Conservation (phyloP, 2,797 vertebrate species). For the Brachyrhaphis roseni region DNA sequence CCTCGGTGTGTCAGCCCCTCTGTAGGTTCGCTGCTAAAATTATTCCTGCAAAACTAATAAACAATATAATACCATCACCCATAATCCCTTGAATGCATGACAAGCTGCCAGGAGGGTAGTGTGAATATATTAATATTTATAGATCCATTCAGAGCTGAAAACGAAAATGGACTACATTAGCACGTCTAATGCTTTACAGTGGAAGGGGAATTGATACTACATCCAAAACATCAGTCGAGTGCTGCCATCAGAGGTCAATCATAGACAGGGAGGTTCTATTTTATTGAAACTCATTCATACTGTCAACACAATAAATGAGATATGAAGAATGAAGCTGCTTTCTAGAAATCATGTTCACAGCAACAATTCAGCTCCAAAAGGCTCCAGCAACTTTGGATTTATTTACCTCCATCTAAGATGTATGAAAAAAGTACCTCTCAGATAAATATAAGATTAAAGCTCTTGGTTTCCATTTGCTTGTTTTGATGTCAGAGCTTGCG, state of each 20-base stretch:
- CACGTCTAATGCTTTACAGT: constrained; percentile 74
- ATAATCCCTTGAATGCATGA: constrained; percentile 52
- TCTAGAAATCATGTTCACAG: not conserved
- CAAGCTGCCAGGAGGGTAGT: constrained; percentile 55
- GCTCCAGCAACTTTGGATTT: constrained; percentile 61
- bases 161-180: constrained; percentile 68
- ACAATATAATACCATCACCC: constrained; percentile 57
- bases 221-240: constrained; percentile 40
- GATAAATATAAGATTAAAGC: constrained; percentile 31
- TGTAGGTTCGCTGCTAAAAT: constrained; percentile 47
- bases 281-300: constrained; percentile 31
- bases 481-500: constrained; percentile 14
- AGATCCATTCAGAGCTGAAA: constrained; percentile 59
- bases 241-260: constrained; percentile 46
- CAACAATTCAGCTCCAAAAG: constrained; percentile 68
- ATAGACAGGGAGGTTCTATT: constrained; percentile 26
- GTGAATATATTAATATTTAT: constrained; percentile 76
- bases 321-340: constrained; percentile 24
- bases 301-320: constrained; percentile 20
- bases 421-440: constrained; percentile 4
- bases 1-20: constrained; percentile 56
- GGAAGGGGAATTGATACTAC: constrained; percentile 49
- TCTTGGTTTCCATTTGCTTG: not conserved
- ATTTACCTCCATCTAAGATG: constrained; percentile 34
- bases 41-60: constrained; percentile 68